phyloP scores from a whole-genome alignment of 2,888 invertebrate species.

The Camptogramma bilineatum region DNA sequence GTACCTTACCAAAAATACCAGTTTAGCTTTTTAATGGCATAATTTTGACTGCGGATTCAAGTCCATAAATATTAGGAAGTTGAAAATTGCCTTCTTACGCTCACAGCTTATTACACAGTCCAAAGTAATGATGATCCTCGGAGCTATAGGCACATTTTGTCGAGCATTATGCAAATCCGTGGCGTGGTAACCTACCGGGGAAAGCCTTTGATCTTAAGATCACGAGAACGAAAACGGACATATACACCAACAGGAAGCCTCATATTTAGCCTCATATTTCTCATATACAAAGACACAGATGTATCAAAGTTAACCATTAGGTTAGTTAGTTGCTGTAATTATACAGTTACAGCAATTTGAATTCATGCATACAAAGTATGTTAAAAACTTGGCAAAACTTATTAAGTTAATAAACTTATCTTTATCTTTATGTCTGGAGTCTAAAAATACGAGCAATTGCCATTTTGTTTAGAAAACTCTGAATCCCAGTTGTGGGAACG shows the following conservation, averaged over 20 bases:
- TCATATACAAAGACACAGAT: too few relatives aligned
- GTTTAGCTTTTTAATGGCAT: constrained; percentile 8
- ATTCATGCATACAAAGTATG: too few relatives aligned
- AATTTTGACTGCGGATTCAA: constrained; percentile 8
- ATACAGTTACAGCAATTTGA: too few relatives aligned
- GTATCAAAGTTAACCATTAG: too few relatives aligned
- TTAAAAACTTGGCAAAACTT: too few relatives aligned
- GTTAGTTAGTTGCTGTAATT: too few relatives aligned
- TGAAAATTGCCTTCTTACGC: constrained; percentile 33
- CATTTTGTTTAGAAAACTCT: background rate
- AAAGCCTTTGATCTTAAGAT: constrained; percentile 2
- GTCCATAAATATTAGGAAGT: constrained; percentile 28
- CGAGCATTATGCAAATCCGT: constrained; percentile 58
- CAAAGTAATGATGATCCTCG: constrained; percentile 49
- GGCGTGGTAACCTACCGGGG: constrained; percentile 11
- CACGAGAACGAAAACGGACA: constrained; percentile 1
- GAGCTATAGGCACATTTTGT: constrained; percentile 47
- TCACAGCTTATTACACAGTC: constrained; percentile 32
- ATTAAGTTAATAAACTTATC: background rate
- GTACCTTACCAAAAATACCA: constrained; percentile 4
- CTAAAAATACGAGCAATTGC: background rate
- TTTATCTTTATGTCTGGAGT: background rate
- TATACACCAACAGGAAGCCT: background rate
- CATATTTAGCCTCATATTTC: background rate
- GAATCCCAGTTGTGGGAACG: background rate